Percentiles rank a stretch among this genome's conserved stretches.
phyloP scores from a whole-genome alignment of 2,888 invertebrate genomes.

The Aproaerema taeniolella region DNA sequence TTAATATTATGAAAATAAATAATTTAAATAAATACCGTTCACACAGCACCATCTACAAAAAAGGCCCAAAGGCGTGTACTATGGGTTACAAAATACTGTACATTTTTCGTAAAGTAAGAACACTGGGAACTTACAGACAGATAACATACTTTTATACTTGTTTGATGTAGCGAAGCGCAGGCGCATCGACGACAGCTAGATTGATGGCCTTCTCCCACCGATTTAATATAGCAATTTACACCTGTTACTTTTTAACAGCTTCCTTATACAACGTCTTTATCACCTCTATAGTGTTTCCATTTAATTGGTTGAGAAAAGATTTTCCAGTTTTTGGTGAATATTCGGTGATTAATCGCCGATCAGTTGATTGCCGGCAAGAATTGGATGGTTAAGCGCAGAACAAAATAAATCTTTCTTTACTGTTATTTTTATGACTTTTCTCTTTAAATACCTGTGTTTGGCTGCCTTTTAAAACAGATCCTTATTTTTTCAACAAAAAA shows the following conservation, averaged over 20 bases:
- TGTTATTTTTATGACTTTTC: too few relatives aligned
- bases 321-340: neutral
- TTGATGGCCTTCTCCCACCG: slow-evolving; percentile 39
- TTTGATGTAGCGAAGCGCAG: slow-evolving; percentile 15
- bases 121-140: neutral
- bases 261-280: slow-evolving; percentile 38
- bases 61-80: too few relatives aligned
- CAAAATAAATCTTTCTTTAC: too few relatives aligned
- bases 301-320: slow-evolving; percentile 4
- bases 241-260: slow-evolving; percentile 45
- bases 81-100: too few relatives aligned
- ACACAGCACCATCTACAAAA: too few relatives aligned
- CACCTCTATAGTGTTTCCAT: slow-evolving; percentile 15
- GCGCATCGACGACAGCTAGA: slow-evolving; percentile 39
- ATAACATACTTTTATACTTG: neutral
- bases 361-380: neutral
- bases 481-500: too few relatives aligned
- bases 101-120: too few relatives aligned
- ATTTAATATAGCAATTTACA: slow-evolving; percentile 65
- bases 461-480: too few relatives aligned
- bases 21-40: too few relatives aligned
- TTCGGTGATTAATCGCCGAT: neutral
- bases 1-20: too few relatives aligned
- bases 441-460: too few relatives aligned
- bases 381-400: neutral